Percentiles rank a stretch among this genome's conserved stretches.
phyloP scores from a whole-genome alignment of 2,113 vertebrate genomes.

The Erythrocercus mccallii region DNA sequence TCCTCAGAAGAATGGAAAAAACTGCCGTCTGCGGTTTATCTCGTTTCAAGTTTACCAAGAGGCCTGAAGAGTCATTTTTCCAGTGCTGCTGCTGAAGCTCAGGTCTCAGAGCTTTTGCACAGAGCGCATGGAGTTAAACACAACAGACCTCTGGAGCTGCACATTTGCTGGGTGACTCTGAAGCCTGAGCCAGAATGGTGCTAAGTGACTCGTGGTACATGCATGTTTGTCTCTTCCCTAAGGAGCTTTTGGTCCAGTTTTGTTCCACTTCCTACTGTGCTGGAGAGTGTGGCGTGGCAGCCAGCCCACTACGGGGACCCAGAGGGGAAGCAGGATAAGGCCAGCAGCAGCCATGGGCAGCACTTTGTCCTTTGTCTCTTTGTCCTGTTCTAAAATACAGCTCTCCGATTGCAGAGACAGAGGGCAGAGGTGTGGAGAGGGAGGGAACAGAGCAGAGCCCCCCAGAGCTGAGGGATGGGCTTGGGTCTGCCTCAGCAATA shows the following conservation, averaged over 20 bases:
- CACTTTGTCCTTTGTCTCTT: background rate
- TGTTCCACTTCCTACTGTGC: accelerated
- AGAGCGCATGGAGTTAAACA: accelerated
- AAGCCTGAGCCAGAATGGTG: accelerated
- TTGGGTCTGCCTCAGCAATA: background rate
- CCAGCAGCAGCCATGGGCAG: background rate
- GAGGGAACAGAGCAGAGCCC: accelerated
- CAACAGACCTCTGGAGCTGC: background rate
- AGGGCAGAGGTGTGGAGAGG: background rate
- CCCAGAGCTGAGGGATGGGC: background rate
- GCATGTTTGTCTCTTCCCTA: accelerated
- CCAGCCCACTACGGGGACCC: background rate
- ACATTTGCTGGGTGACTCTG: accelerated
- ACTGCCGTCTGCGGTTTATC: constrained; percentile 71
- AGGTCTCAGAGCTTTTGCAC: background rate
- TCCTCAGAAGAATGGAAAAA: constrained; percentile 76
- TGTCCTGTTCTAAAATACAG: background rate
- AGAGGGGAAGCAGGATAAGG: background rate
- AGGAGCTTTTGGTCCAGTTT: background rate
- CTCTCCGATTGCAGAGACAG: background rate
- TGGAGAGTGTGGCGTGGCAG: background rate
- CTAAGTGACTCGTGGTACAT: background rate
- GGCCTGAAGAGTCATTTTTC: constrained; percentile 4
- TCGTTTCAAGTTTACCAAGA: constrained; percentile 69
- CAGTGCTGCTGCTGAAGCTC: background rate